phyloP scores from a whole-genome alignment of 1,140 invertebrate species.

The Caenorhabditis brenneri region DNA sequence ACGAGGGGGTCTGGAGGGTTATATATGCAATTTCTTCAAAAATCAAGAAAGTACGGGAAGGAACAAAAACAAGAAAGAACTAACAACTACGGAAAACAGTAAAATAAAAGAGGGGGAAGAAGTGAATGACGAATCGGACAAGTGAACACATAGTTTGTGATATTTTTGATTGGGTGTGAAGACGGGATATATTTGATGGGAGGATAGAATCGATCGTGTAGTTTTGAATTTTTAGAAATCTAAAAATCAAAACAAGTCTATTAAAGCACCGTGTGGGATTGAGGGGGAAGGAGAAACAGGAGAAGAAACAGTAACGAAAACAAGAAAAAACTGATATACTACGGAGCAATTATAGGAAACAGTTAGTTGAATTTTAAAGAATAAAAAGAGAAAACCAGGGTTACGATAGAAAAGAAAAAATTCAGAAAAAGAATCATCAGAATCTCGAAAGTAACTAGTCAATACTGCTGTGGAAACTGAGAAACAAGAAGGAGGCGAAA shows the following conservation, averaged over 20 bases:
- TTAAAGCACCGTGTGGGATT: constrained; percentile 7
- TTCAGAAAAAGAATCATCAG: constrained; percentile 16
- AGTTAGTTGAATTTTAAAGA: neutral
- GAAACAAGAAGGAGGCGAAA: neutral
- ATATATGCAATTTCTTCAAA: neutral
- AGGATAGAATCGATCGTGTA: too few relatives aligned
- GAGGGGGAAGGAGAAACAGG: neutral
- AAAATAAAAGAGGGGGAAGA: neutral
- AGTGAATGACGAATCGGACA: constrained; percentile 20
- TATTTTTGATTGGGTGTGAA: neutral
- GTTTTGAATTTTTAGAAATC: too few relatives aligned
- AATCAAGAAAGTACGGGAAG: neutral
- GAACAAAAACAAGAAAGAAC: too few relatives aligned
- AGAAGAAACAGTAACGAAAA: neutral
- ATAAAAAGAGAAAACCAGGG: neutral
- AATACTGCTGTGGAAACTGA: neutral
- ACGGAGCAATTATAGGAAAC: too few relatives aligned
- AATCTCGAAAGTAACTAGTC: neutral
- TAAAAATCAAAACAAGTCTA: neutral
- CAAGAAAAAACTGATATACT: too few relatives aligned
- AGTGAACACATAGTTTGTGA: constrained; percentile 29
- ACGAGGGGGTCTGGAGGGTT: neutral
- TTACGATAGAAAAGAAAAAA: neutral
- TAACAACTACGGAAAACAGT: neutral
- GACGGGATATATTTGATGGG: neutral